phyloP scores from a whole-genome alignment of 1,140 invertebrate genomes.

The Trachelipus rathkii region DNA sequence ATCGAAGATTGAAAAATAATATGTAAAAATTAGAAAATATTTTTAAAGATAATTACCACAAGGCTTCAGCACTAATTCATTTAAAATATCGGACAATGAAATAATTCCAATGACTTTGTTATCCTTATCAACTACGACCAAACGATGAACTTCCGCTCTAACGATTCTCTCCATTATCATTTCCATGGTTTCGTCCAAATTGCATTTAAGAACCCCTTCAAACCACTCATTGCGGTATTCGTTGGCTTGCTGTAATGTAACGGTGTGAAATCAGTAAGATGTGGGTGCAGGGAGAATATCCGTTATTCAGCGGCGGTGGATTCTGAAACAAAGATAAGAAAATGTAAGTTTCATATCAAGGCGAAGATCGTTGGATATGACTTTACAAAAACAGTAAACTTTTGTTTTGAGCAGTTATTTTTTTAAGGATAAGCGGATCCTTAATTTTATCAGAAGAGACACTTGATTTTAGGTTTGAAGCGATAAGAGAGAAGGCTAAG shows the following conservation, averaged over 20 bases:
- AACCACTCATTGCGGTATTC: conserved; percentile 96
- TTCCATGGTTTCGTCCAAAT: conserved; percentile 81
- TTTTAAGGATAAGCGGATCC: too few relatives aligned
- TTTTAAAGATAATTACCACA: conserved; percentile 55
- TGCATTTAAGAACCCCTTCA: conserved; percentile 95
- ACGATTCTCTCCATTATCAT: conserved; percentile 94
- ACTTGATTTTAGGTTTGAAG: too few relatives aligned
- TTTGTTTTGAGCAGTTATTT: too few relatives aligned
- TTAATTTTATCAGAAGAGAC: too few relatives aligned
- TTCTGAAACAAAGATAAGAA: conserved; percentile 61
- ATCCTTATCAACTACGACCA: conserved; percentile 88
- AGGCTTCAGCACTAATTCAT: conserved; percentile 79
- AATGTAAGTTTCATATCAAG: too few relatives aligned
- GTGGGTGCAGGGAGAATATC: too few relatives aligned
- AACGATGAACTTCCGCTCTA: conserved; percentile 91
- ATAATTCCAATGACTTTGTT: conserved; percentile 93
- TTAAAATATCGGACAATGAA: conserved; percentile 90
- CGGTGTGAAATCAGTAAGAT: conserved; percentile 96
- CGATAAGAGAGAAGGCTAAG: too few relatives aligned
- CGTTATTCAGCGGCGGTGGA: conserved; percentile 96
- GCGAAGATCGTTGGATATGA: too few relatives aligned
- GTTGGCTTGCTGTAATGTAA: conserved; percentile 89
- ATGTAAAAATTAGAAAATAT: neutral
- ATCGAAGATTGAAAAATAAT: too few relatives aligned
- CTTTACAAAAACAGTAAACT: too few relatives aligned